Evolutionary conservation across 2,797 vertebrate species (phyloP).

Genomic region (Paguma larvata): DNA sequence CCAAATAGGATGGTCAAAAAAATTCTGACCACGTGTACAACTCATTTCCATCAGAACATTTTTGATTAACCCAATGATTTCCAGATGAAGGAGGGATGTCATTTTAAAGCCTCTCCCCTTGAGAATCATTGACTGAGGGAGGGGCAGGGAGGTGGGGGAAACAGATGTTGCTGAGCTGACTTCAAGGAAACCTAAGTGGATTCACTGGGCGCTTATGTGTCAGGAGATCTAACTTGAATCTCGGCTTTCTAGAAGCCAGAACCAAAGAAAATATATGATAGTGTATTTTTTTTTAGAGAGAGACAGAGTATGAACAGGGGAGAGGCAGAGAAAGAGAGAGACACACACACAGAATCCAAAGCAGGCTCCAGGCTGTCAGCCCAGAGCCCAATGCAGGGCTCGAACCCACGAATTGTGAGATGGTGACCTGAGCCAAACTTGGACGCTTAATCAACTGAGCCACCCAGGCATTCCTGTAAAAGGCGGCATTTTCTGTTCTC

Average conservation of each 20-base stretch:
- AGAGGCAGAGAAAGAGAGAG: too few species aligned
- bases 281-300: too few species aligned
- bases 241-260: not conserved
- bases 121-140: not conserved
- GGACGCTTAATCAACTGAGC: too few species aligned
- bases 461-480: not conserved
- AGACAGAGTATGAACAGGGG: too few species aligned
- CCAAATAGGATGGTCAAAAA: not conserved
- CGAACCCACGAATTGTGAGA: too few species aligned
- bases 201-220: not conserved
- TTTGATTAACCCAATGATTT: not conserved
- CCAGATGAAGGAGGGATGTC: not conserved
- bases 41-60: not conserved
- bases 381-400: too few species aligned
- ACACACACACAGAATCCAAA: too few species aligned
- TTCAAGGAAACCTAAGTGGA: not conserved
- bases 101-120: not conserved
- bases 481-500: conserved; percentile 6
- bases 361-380: too few species aligned
- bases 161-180: not conserved
- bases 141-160: not conserved
- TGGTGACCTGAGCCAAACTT: too few species aligned
- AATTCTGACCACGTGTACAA: not conserved
- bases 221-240: not conserved
- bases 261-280: not conserved